Percentiles rank a stretch among this genome's conserved stretches.
Evolutionary conservation across 2,888 invertebrate species (phyloP).

Genomic region (Pammene fasciana): DNA sequence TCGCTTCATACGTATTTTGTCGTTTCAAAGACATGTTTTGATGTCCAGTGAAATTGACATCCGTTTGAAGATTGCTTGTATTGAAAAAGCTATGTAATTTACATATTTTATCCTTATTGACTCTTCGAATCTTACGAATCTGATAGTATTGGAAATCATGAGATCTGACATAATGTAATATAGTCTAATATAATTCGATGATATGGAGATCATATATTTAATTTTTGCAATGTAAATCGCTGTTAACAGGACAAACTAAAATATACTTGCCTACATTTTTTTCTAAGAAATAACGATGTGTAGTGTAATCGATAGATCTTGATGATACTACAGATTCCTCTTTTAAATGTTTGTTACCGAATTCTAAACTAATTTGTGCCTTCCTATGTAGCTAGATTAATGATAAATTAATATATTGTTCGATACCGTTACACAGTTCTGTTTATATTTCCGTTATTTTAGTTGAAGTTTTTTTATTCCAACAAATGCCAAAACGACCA

Average conservation of each 20-base stretch:
- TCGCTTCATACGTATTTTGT: conserved; percentile 39
- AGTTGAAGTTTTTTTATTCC: conserved; percentile 56
- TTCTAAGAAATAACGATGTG: conserved; percentile 41
- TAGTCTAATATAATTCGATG: conserved; percentile 11
- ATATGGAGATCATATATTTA: conserved; percentile 5
- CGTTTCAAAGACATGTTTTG: conserved; percentile 21
- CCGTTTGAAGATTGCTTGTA: conserved; percentile 14
- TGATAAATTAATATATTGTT: conserved; percentile 51
- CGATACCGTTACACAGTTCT: conserved; percentile 17
- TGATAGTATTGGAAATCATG: conserved; percentile 21
- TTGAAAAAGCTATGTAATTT: conserved; percentile 38
- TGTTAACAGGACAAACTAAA: conserved; percentile 24
- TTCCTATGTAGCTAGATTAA: conserved; percentile 55
- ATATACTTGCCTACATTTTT: conserved; percentile 3
- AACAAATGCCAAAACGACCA: conserved; percentile 49
- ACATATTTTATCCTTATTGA: conserved; percentile 30
- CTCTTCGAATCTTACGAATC: conserved; percentile 27
- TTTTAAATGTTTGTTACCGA: conserved; percentile 72
- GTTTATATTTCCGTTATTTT: conserved; percentile 44
- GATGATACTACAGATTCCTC: conserved; percentile 42
- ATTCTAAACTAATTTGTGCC: conserved; percentile 60
- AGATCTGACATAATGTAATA: conserved; percentile 21
- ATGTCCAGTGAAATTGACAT: conserved; percentile 10
- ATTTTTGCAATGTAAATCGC: conserved; percentile 15
- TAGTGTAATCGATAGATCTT: conserved; percentile 45